Evolutionary conservation across 1,140 invertebrate genomes (phyloP), one percentile per base, ranked within the genome.

Genomic region (Galleria mellonella): DNA sequence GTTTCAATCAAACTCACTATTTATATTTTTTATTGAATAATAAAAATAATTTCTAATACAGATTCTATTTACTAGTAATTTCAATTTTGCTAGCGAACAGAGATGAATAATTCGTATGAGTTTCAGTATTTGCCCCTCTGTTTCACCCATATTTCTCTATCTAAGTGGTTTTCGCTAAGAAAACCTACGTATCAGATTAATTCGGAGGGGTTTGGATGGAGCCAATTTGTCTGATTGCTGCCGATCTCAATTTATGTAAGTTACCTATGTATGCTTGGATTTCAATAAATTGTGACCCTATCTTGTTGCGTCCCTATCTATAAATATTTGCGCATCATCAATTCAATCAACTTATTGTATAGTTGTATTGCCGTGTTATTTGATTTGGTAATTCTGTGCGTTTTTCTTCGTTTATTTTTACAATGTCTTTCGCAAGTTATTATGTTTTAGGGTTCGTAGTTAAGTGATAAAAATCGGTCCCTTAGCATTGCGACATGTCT

Each of bases 211-310:
- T 74, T 79, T 79, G 74, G 61, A 67, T 56, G 70, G 68, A 86
- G 67, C 75, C 85, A 87, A 87, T 87, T 87, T 87, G 85, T 86
- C 85, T 87, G 85, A 87, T 87, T 87, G 85, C 79, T 73, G 62
- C 72, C 70, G 55, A 69, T 76, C 63, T 72, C 65, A 69, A 70
- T 78, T 64, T 77, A 72, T 74, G 62, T 72, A 66, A 68, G 50
- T 72, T 78, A 74, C 74, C 74, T 82, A 82, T 69, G 53, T 72
- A 66, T 62, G 43, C 54, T 66, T 72, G 69, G 62, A 70, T 83
- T 79, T 78, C 74, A 76, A 85, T 86, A 87, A 83, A 87, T 86
- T 78, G 41, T 82, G 79, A 72, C 75, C 75, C 76, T 74, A 72
- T 75, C 69, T 57, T 62, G 57, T 67, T 61, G 54, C 72, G 65